These are phyloP conservation scores for Suricata suricatta DNA, from an alignment of 2,113 vertebrate genomes.

Conservation along the genomic window DNA sequence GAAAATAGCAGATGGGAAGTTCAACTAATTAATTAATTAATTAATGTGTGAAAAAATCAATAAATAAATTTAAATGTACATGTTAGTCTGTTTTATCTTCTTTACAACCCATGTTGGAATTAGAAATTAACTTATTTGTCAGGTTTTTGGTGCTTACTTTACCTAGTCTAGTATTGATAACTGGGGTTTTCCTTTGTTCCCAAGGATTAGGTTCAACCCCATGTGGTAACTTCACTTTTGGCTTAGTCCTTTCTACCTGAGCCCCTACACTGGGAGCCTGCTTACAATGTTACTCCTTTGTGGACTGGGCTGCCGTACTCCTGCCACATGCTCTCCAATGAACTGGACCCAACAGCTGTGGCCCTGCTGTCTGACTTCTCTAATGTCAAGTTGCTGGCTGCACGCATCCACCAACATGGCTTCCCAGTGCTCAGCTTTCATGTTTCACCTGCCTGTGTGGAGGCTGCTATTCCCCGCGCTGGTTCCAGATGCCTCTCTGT, in stretches of 20 bases:
- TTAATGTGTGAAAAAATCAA: neutral
- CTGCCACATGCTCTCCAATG: neutral
- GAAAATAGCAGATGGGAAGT: neutral
- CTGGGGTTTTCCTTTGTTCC: neutral
- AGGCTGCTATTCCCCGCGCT: neutral
- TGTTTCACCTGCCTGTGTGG: neutral
- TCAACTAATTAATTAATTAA: neutral
- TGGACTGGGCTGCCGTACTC: neutral
- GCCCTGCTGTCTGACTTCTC: neutral
- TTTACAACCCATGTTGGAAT: neutral
- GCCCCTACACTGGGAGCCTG: neutral
- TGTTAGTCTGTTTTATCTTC: neutral
- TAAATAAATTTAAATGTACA: neutral
- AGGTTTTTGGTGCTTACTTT: neutral
- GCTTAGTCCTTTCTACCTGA: neutral
- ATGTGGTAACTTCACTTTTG: neutral
- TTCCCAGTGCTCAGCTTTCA: neutral
- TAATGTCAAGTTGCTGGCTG: neutral
- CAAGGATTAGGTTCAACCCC: neutral
- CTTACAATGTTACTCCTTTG: neutral
- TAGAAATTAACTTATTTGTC: neutral
- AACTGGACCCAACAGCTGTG: neutral
- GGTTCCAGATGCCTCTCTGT: neutral
- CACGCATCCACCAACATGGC: fast-evolving
- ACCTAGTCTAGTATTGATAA: neutral